Evolutionary conservation across 2,888 invertebrate species (phyloP).

Genomic region (Melanostoma scalare): DNA sequence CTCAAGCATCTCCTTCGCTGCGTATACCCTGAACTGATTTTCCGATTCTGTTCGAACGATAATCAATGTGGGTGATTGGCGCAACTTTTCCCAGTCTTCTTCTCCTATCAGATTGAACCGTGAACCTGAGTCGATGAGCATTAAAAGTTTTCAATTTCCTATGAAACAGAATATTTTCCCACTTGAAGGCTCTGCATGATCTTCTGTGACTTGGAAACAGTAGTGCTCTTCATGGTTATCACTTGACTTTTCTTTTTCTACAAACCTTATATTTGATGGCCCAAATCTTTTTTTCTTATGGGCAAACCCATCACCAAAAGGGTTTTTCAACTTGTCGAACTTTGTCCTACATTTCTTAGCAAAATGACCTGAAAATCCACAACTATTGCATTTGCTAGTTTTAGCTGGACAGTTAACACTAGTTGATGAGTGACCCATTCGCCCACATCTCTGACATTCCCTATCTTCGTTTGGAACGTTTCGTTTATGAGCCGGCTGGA

Average conservation of each 20-base stretch:
- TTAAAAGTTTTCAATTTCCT: not conserved
- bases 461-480: slow-evolving; percentile 21
- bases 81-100: slow-evolving; percentile 52
- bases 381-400: slow-evolving; percentile 7
- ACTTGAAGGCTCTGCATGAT: too few relatives aligned
- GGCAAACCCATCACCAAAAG: too few relatives aligned
- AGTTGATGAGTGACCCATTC: slow-evolving; percentile 22
- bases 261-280: too few relatives aligned
- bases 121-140: slow-evolving; percentile 62
- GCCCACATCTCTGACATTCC: slow-evolving; percentile 36
- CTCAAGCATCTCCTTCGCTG: slow-evolving; percentile 39
- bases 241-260: slow-evolving; percentile 1
- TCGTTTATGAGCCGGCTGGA: slow-evolving; percentile 2
- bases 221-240: slow-evolving; percentile 13
- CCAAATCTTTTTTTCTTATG: slow-evolving; percentile 1
- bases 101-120: too few relatives aligned
- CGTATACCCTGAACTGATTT: too few relatives aligned
- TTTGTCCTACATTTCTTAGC: slow-evolving; percentile 25
- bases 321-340: slow-evolving; percentile 18
- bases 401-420: slow-evolving; percentile 20
- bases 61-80: too few relatives aligned
- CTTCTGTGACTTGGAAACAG: slow-evolving; percentile 25
- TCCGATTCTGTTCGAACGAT: too few relatives aligned
- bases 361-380: slow-evolving; percentile 17
- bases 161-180: slow-evolving; percentile 18